Conservation (phyloP, 2,797 vertebrate species). For the Halcyon smyrnensis region DNA sequence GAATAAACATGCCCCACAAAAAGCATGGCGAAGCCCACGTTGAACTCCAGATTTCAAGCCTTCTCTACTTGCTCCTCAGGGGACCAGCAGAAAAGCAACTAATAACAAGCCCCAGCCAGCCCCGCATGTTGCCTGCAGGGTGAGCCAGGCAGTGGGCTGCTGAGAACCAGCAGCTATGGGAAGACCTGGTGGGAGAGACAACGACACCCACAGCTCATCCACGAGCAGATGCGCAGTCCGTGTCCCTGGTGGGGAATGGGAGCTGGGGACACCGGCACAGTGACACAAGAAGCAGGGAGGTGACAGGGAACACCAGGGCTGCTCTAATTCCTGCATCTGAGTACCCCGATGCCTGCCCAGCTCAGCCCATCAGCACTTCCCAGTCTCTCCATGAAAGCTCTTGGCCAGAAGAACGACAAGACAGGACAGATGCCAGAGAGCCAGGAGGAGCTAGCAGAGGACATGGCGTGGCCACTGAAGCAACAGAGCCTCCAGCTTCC, state of each 20-base stretch:
- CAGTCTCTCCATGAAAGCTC: not conserved
- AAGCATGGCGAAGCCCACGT: not conserved
- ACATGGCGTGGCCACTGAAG: not conserved
- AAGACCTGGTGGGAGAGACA: not conserved
- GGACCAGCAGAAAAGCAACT: not conserved
- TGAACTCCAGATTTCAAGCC: not conserved
- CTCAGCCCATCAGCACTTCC: not conserved
- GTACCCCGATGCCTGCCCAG: not conserved
- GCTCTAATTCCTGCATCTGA: not conserved
- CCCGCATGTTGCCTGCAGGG: not conserved
- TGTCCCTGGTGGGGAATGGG: not conserved
- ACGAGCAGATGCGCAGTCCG: not conserved
- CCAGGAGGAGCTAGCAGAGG: not conserved
- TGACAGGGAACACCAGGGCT: not conserved
- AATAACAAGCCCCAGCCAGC: not conserved
- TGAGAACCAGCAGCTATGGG: not conserved
- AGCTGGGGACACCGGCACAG: not conserved
- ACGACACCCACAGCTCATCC: fast-evolving
- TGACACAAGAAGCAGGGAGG: not conserved
- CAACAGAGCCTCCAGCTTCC: not conserved
- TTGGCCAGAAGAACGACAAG: not conserved
- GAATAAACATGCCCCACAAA: not conserved
- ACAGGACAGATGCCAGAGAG: not conserved
- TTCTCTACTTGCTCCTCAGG: not conserved
- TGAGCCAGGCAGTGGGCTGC: not conserved